A percentile compares a stretch with the other conserved stretches of the same genome.
Evolutionary conservation across 2,113 vertebrate species (phyloP).

Genomic region (Thunnus thynnus): DNA sequence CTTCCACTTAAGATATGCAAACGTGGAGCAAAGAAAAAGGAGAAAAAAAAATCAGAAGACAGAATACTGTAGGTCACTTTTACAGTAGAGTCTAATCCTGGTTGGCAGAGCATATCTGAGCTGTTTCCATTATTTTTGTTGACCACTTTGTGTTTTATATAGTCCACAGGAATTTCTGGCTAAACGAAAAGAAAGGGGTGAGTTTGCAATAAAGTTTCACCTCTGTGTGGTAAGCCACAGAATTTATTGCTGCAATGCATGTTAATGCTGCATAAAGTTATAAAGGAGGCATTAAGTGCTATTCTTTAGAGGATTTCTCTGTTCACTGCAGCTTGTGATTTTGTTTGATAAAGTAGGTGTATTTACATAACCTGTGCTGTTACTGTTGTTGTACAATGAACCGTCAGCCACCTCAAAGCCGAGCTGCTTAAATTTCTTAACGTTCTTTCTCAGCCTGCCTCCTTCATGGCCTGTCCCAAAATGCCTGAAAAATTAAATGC

Average conservation of each 20-base stretch:
- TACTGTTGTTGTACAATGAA: background rate
- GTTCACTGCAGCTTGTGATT: background rate
- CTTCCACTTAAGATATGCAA: conserved; percentile 71
- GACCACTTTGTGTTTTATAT: background rate
- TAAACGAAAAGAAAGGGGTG: background rate
- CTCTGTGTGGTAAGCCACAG: background rate
- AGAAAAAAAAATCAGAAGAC: conserved; percentile 2
- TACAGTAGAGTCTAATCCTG: background rate
- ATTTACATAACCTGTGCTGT: background rate
- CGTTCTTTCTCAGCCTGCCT: background rate
- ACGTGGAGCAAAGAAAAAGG: conserved; percentile 2
- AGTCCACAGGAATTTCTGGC: background rate
- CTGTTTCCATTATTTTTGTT: background rate
- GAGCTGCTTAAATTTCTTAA: background rate
- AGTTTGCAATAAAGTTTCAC: conserved; percentile 2
- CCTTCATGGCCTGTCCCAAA: background rate
- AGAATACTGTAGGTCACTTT: background rate
- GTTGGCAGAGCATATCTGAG: background rate
- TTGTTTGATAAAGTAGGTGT: background rate
- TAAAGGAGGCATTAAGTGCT: conserved; percentile 1
- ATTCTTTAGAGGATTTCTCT: background rate
- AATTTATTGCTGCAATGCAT: background rate
- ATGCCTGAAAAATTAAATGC: conserved; percentile 3
- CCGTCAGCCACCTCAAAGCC: background rate
- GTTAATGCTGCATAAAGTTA: conserved; percentile 5